Evolutionary conservation across 2,797 vertebrate genomes (phyloP).

Genomic region (Philypnodon macrostomus): DNA sequence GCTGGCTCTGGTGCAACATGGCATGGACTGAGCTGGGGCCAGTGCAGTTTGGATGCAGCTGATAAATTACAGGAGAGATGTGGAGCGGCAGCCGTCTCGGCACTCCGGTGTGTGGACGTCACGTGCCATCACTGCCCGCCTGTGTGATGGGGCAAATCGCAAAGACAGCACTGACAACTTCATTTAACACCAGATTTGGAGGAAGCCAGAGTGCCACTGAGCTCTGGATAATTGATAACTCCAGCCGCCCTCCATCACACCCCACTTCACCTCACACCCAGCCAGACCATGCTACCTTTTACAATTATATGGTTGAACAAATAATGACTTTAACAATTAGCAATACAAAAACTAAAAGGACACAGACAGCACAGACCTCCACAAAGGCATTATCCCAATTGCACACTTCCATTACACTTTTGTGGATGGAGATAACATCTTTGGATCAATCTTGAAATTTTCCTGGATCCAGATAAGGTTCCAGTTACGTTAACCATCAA

Average conservation of each 20-base stretch:
- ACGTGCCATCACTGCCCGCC: slow-evolving; percentile 77
- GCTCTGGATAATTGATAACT: slow-evolving; percentile 82
- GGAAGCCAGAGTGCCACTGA: slow-evolving; percentile 77
- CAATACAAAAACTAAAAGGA: too few species aligned
- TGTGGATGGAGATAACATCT: too few species aligned
- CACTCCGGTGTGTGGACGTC: slow-evolving; percentile 82
- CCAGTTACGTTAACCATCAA: too few species aligned
- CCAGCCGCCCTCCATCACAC: slow-evolving; percentile 49
- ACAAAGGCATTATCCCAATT: too few species aligned
- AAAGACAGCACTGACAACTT: slow-evolving; percentile 85
- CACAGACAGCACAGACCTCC: too few species aligned
- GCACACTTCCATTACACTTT: too few species aligned
- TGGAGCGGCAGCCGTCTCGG: slow-evolving; percentile 83
- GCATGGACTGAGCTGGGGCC: slow-evolving; percentile 61
- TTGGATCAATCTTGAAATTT: too few species aligned
- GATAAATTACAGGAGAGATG: slow-evolving; percentile 84
- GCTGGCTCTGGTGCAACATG: slow-evolving; percentile 61
- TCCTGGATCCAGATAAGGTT: too few species aligned
- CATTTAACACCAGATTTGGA: slow-evolving; percentile 81
- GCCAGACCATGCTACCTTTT: slow-evolving; percentile 27
- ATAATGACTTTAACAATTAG: too few species aligned
- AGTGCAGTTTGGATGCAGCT: slow-evolving; percentile 67
- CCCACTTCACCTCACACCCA: slow-evolving; percentile 50
- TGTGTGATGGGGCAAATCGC: slow-evolving; percentile 75
- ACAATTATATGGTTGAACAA: too few species aligned